phyloP scores from a whole-genome alignment of 2,113 vertebrate genomes.

The Mirza zaza region DNA sequence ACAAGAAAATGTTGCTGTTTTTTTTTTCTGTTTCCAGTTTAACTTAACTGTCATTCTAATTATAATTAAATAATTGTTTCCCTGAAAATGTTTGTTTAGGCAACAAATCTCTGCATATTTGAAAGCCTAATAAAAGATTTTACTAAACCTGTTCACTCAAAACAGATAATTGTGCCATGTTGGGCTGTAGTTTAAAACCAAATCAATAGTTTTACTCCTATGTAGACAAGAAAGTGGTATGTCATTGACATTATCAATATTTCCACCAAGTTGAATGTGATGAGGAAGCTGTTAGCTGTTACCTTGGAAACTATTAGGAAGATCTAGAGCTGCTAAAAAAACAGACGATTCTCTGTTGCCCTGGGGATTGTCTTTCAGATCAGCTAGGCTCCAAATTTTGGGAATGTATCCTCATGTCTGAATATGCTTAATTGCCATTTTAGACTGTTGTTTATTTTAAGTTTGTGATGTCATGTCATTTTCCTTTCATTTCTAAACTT shows the following conservation, averaged over 20 bases:
- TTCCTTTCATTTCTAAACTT: neutral
- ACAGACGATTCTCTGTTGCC: neutral
- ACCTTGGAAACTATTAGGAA: neutral
- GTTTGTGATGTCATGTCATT: neutral
- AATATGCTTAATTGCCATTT: neutral
- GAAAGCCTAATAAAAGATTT: conserved; percentile 45
- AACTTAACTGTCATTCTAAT: neutral
- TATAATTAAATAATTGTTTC: conserved; percentile 26
- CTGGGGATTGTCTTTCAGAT: neutral
- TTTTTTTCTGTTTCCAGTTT: neutral
- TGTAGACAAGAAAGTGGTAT: neutral
- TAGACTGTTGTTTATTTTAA: neutral
- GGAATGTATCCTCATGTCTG: neutral
- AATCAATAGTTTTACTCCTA: neutral
- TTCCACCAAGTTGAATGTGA: neutral
- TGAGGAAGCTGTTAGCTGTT: neutral
- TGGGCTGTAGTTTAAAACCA: neutral
- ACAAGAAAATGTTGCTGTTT: neutral
- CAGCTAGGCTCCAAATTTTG: rapidly evolving
- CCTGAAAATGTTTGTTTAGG: neutral
- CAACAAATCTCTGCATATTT: conserved; percentile 39
- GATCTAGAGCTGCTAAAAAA: neutral
- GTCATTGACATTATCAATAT: neutral
- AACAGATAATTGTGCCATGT: neutral
- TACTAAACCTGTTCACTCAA: neutral